These are phyloP conservation scores for Hippocampus abdominalis DNA, from an alignment of 2,113 vertebrate species.

Conservation along the genomic window DNA sequence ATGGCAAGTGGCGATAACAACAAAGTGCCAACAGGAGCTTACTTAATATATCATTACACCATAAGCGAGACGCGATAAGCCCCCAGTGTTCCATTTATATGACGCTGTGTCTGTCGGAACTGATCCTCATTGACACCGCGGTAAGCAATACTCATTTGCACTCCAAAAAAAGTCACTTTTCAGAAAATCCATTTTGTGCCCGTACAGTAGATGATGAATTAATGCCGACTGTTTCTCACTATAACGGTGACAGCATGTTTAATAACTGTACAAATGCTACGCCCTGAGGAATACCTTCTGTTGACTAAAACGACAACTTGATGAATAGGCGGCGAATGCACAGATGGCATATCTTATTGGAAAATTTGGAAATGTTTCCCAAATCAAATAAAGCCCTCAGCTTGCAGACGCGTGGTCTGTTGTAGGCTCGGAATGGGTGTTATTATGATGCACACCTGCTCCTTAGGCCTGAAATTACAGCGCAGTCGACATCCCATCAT, in stretches of 20 bases:
- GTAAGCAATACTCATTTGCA: constrained; percentile 29
- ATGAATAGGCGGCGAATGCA: constrained; percentile 18
- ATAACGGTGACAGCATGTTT: constrained; percentile 22
- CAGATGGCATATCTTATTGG: constrained; percentile 38
- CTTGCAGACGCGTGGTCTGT: constrained; percentile 4
- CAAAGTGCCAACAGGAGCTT: constrained; percentile 54
- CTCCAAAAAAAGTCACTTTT: neutral
- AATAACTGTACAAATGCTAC: constrained; percentile 24
- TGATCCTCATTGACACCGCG: constrained; percentile 16
- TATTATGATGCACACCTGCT: constrained; percentile 53
- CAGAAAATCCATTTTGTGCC: neutral
- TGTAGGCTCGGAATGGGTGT: neutral
- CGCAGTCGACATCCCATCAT: constrained; percentile 13
- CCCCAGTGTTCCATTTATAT: constrained; percentile 41
- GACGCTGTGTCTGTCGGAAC: constrained; percentile 39
- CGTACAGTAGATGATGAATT: neutral
- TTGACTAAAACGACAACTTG: constrained; percentile 16
- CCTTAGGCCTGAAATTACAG: constrained; percentile 27
- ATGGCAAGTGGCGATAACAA: constrained; percentile 61
- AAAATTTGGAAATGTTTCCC: constrained; percentile 31
- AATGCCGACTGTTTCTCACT: constrained; percentile 1
- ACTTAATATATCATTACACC: constrained; percentile 64
- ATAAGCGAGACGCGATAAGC: constrained; percentile 46
- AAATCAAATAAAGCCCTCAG: constrained; percentile 9
- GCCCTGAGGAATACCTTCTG: constrained; percentile 39